Percentiles rank a stretch among this genome's conserved stretches.
Conservation (phyloP, 2,113 vertebrate species). For the Zosterops lateralis region DNA sequence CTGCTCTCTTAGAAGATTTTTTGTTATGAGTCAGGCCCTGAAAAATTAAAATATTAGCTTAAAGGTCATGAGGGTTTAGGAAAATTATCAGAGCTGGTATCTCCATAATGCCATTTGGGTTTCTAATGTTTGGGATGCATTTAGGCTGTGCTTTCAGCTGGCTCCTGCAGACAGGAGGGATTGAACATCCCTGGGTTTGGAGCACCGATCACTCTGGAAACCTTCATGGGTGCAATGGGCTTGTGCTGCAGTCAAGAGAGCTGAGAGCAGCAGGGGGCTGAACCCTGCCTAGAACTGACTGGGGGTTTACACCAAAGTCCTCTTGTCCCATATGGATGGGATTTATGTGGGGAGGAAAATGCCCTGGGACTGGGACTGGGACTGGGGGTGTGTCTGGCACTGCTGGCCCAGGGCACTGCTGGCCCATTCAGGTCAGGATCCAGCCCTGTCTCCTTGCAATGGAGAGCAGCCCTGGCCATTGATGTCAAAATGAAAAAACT, state of each 20-base stretch:
- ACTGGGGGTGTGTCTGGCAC: no score
- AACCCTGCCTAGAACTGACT: not conserved
- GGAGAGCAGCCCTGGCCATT: not conserved
- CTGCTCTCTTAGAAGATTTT: not conserved
- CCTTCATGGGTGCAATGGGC: fast-evolving
- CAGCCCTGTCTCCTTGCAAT: not conserved
- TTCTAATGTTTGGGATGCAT: not conserved
- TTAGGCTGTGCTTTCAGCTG: not conserved
- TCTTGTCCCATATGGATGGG: not conserved
- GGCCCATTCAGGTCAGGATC: not conserved
- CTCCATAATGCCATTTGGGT: not conserved
- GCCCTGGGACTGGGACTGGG: not conserved
- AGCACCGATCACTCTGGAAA: not conserved
- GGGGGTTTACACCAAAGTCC: not conserved
- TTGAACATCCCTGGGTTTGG: not conserved
- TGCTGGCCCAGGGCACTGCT: not conserved
- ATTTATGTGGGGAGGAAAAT: not conserved
- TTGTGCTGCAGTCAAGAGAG: not conserved
- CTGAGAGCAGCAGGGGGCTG: not conserved
- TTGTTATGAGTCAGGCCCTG: not conserved
- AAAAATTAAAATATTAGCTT: not conserved
- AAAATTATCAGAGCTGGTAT: not conserved
- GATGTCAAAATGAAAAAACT: not conserved
- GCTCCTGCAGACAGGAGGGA: not conserved
- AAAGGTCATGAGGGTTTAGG: not conserved